Conservation (phyloP, 1,140 invertebrate genomes). For the Drosophila pachea region DNA sequence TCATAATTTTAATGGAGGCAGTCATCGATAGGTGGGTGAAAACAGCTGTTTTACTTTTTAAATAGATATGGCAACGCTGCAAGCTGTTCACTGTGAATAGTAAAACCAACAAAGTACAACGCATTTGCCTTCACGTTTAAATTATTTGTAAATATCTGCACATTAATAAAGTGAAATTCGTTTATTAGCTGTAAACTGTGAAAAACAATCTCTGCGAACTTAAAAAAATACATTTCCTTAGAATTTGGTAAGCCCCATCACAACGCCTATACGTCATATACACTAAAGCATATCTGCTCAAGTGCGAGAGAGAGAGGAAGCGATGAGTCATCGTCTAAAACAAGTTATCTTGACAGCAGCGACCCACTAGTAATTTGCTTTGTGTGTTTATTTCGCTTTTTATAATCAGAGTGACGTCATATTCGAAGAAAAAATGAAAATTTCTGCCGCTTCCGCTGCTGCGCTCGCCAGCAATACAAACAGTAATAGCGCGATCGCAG, state of each 20-base stretch:
- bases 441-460: slow-evolving; percentile 59
- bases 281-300: neutral
- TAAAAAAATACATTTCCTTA: slow-evolving; percentile 6
- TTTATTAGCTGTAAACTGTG: neutral
- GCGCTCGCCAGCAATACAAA: slow-evolving; percentile 32
- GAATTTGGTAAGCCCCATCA: slow-evolving; percentile 23
- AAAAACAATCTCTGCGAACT: neutral
- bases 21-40: slow-evolving; percentile 11
- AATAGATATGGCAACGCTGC: slow-evolving; percentile 14
- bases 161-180: neutral
- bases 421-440: slow-evolving; percentile 56
- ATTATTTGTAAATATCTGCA: neutral
- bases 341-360: slow-evolving; percentile 52
- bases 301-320: slow-evolving; percentile 36
- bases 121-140: slow-evolving; percentile 16
- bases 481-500: slow-evolving; percentile 25
- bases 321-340: slow-evolving; percentile 63
- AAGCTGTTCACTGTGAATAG: slow-evolving; percentile 21
- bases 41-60: slow-evolving; percentile 18
- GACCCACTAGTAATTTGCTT: slow-evolving; percentile 31
- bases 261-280: neutral
- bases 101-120: slow-evolving; percentile 26
- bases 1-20: neutral
- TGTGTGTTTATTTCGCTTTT: slow-evolving; percentile 33
- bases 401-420: slow-evolving; percentile 59